Evolutionary conservation across 2,797 vertebrate species (phyloP).

Genomic region (Eurystomus glaucurus): DNA sequence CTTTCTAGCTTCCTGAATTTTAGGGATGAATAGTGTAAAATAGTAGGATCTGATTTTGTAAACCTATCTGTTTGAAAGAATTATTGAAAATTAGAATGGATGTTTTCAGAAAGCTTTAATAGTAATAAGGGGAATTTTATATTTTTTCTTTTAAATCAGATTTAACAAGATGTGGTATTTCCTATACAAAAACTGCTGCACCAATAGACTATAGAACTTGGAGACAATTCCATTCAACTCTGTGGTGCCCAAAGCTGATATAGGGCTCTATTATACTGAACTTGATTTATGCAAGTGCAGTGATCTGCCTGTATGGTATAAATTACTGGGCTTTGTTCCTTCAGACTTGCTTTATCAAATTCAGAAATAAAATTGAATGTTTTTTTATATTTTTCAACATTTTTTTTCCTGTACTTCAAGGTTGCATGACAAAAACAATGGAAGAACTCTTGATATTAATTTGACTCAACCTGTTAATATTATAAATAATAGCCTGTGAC

Average conservation of each 20-base stretch:
- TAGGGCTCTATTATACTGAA: background rate
- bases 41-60: background rate
- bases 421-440: background rate
- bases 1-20: background rate
- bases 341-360: background rate
- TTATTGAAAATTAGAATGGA: background rate
- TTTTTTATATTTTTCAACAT: background rate
- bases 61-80: background rate
- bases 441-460: background rate
- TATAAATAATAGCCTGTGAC: background rate
- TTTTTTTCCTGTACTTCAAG: background rate
- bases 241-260: background rate
- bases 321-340: background rate
- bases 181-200: background rate
- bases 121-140: background rate
- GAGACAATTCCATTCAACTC: background rate
- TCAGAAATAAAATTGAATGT: background rate
- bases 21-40: background rate
- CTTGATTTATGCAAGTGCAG: background rate
- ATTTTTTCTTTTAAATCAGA: background rate
- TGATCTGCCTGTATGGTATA: background rate
- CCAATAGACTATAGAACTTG: background rate
- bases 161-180: background rate
- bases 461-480: background rate
- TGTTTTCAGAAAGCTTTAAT: background rate